Evolutionary conservation across 2,113 vertebrate genomes (phyloP).

Genomic region (Tragulus kanchil): DNA sequence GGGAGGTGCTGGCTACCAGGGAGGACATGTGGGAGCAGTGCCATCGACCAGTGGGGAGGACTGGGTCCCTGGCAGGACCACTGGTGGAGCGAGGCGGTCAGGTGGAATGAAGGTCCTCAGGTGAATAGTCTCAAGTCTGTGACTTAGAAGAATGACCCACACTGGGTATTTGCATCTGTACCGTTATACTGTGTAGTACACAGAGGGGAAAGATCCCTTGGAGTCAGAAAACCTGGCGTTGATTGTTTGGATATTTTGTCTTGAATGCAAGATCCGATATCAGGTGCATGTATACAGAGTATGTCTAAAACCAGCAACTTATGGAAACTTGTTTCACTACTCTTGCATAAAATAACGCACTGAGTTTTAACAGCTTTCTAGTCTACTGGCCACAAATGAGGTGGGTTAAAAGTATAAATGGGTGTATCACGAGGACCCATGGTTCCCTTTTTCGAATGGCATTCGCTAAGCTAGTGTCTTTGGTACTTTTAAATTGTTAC

Average conservation of each 20-base stretch:
- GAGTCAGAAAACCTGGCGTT: background rate
- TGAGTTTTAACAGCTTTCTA: background rate
- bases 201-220: background rate
- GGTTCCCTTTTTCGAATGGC: background rate
- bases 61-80: background rate
- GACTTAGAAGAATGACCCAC: background rate
- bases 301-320: background rate
- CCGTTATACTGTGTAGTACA: background rate
- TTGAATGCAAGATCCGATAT: background rate
- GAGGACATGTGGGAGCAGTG: background rate
- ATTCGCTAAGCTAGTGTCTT: background rate
- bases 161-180: background rate
- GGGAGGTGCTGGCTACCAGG: background rate
- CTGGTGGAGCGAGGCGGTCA: too few relatives aligned
- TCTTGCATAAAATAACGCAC: background rate
- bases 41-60: rapidly evolving
- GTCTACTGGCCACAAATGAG: background rate
- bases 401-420: background rate
- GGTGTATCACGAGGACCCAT: background rate
- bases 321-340: background rate
- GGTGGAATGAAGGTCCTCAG: background rate
- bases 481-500: background rate
- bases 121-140: background rate
- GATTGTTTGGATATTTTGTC: background rate
- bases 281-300: too few relatives aligned